Evolutionary conservation across 2,797 vertebrate species (phyloP).

Genomic region (Botia almorhae): DNA sequence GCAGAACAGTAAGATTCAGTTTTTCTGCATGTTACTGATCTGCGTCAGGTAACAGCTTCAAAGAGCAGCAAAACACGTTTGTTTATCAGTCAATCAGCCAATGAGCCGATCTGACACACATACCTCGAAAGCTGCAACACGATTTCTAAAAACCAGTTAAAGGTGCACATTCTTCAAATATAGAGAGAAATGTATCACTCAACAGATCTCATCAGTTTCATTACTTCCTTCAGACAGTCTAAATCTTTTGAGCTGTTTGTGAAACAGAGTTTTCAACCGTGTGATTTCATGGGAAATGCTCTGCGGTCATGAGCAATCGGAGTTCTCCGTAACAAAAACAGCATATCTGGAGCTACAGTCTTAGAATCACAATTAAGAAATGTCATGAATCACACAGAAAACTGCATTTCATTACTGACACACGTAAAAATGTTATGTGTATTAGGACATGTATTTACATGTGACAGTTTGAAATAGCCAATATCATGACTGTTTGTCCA

Average conservation of each 20-base stretch:
- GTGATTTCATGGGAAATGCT: slow-evolving; percentile 41
- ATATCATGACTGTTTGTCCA: background rate
- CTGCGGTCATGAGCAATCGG: slow-evolving; percentile 15
- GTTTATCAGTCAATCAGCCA: background rate
- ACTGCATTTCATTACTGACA: background rate
- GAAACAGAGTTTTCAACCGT: slow-evolving; percentile 30
- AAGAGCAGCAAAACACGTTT: background rate
- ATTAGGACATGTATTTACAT: background rate
- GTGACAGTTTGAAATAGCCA: background rate
- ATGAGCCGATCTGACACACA: background rate
- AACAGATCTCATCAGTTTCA: slow-evolving; percentile 10
- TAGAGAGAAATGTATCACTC: background rate
- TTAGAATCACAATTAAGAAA: background rate
- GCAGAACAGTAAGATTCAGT: background rate
- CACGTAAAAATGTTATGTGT: background rate
- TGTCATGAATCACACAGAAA: background rate
- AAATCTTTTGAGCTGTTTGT: slow-evolving; percentile 3
- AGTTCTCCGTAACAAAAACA: slow-evolving; percentile 28
- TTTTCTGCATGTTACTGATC: background rate
- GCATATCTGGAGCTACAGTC: background rate
- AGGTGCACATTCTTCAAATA: slow-evolving; percentile 2
- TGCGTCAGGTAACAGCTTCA: background rate
- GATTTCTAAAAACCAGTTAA: slow-evolving; percentile 11
- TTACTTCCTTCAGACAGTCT: slow-evolving; percentile 12
- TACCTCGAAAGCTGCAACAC: background rate